These are phyloP conservation scores for Micronisus gabar DNA, from an alignment of 2,113 vertebrate genomes.

Conservation along the genomic window DNA sequence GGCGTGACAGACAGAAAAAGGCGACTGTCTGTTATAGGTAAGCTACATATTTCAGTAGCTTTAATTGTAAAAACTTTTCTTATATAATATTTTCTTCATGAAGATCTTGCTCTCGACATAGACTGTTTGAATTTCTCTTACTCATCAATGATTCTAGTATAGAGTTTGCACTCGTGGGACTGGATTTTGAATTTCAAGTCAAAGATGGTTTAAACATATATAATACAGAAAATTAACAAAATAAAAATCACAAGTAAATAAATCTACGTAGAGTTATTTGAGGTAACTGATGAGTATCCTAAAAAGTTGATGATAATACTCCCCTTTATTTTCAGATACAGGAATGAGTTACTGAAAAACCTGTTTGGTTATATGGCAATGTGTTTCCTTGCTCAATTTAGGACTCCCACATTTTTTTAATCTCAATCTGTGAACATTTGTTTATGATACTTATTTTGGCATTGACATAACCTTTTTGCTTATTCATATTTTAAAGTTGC, in stretches of 20 bases:
- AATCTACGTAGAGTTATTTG: not conserved
- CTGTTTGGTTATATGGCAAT: not conserved
- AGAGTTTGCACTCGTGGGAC: not conserved
- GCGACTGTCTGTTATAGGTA: constrained; percentile 83
- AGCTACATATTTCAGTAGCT: not conserved
- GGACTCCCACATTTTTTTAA: not conserved
- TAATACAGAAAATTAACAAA: not conserved
- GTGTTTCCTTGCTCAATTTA: not conserved
- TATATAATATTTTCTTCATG: not conserved
- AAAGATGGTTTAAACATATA: not conserved
- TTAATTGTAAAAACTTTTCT: not conserved
- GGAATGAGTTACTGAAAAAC: not conserved
- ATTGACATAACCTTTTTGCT: not conserved
- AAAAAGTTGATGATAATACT: not conserved
- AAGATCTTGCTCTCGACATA: not conserved
- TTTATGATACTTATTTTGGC: not conserved
- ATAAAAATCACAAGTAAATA: not conserved
- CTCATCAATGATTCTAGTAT: not conserved
- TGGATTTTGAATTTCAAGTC: not conserved
- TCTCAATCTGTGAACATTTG: not conserved
- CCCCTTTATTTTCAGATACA: not conserved
- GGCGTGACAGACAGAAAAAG: constrained; percentile 79
- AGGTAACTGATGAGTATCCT: not conserved
- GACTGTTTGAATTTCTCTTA: not conserved
- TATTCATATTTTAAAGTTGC: not conserved